These are phyloP conservation scores for Urocynchramus pylzowi DNA, from an alignment of 2,113 vertebrate species.

Conservation along the genomic window DNA sequence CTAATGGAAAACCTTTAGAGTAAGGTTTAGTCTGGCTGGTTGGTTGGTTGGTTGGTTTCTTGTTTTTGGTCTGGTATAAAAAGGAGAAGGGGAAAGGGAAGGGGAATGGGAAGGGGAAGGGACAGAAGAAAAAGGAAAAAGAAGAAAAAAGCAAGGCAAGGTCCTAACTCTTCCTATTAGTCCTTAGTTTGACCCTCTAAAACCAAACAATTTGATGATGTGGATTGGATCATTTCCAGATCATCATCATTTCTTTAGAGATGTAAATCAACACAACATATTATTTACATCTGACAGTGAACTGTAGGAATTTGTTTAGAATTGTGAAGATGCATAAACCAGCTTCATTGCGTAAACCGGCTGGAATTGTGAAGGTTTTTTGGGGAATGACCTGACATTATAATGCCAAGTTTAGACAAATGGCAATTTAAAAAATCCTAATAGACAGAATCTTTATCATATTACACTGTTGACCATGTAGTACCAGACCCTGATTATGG, in stretches of 20 bases:
- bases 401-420: not conserved
- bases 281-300: not conserved
- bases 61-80: not conserved
- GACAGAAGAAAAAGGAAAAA: not conserved
- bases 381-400: not conserved
- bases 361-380: not conserved
- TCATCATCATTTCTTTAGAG: not conserved
- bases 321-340: not conserved
- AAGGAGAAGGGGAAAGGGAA: not conserved
- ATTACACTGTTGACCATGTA: not conserved
- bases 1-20: not conserved
- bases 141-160: not conserved
- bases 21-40: not conserved
- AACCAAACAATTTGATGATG: not conserved
- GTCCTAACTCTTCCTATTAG: not conserved
- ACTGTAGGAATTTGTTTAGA: not conserved
- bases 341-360: too few relatives aligned
- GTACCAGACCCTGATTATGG: not conserved
- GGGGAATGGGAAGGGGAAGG: rapidly evolving
- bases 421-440: not conserved
- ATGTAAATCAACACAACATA: not conserved
- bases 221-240: not conserved
- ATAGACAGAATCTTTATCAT: not conserved
- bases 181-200: not conserved
- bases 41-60: not conserved